phyloP scores from a whole-genome alignment of 2,113 vertebrate species.

The Nettapus auritus region DNA sequence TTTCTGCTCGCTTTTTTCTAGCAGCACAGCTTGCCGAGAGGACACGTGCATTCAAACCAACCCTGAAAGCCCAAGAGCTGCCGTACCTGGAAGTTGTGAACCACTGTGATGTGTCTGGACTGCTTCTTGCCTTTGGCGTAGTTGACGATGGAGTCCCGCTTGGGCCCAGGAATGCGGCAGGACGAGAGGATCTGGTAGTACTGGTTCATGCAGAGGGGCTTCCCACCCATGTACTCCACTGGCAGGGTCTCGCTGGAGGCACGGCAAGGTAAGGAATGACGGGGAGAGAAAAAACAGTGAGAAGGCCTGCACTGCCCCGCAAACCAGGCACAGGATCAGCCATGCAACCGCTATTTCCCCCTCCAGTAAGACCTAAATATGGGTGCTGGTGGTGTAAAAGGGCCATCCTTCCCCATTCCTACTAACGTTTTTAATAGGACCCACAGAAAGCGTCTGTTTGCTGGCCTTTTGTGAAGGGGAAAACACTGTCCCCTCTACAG shows the following conservation, averaged over 20 bases:
- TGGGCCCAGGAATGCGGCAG: conserved; percentile 92
- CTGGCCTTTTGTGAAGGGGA: not conserved
- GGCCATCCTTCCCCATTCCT: not conserved
- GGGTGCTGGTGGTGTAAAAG: not conserved
- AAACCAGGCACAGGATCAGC: not conserved
- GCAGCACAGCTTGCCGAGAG: not conserved
- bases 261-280: not conserved
- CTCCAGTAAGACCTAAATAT: not conserved
- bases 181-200: conserved; percentile 96
- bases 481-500: not conserved
- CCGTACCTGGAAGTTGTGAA: conserved; percentile 96
- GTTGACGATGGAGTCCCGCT: conserved; percentile 89
- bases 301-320: not conserved
- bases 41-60: not conserved
- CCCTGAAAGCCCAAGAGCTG: not conserved
- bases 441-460: not conserved
- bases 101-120: conserved; percentile 90
- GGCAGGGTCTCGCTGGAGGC: conserved; percentile 86
- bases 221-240: conserved; percentile 87
- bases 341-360: not conserved
- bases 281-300: not conserved
- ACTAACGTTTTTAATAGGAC: not conserved
- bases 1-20: not conserved
- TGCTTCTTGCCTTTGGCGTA: conserved; percentile 80
- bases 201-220: conserved; percentile 96